Evolutionary conservation across 2,888 invertebrate species (phyloP), one percentile per base, ranked within the genome.

Genomic region (Prosapia bicincta): DNA sequence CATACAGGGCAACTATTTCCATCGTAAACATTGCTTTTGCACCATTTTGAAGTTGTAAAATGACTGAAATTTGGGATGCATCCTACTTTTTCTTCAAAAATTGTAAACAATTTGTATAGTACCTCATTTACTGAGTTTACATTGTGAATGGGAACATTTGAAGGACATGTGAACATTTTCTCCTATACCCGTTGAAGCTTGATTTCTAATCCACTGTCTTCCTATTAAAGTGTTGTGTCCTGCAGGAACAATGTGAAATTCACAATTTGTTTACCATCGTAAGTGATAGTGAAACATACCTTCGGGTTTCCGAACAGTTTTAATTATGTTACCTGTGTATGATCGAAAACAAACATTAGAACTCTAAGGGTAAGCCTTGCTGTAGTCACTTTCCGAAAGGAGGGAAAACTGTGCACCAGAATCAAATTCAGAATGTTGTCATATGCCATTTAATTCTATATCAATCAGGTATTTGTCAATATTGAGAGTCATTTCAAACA

Each of bases 11-110:
- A 38, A 74, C 26, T 9, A 71, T 70, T 43, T 77, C 74, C 6
- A 66, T 24, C 25, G 10, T 76, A 28, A 75, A 75, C 26, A 68
- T 32, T 26, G 77, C 75, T 32, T 77, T 77, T 9, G 75, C 75
- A 13, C 69, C 75, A n/a, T 43, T 32, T 69, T 73, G 28, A 23
- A 77, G 75, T 15, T 69, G 75, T 24, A 77, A 66, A 13, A 30
- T 54, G 26, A 72, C n/a, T n/a, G n/a, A n/a, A n/a, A n/a, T n/a
- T n/a, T n/a, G n/a, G n/a, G n/a, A n/a, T n/a, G n/a, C n/a, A n/a
- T n/a, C n/a, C n/a, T n/a, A n/a, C n/a, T n/a, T n/a, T n/a, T n/a
- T n/a, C n/a, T n/a, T n/a, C n/a, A n/a, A 38, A 38, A 38, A 13
- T 38, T 38, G 38, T 10, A 38, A 15, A 9, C 10, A n/a, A n/a